Evolutionary conservation across 2,113 vertebrate genomes (phyloP).

Genomic region (Charina bottae): DNA sequence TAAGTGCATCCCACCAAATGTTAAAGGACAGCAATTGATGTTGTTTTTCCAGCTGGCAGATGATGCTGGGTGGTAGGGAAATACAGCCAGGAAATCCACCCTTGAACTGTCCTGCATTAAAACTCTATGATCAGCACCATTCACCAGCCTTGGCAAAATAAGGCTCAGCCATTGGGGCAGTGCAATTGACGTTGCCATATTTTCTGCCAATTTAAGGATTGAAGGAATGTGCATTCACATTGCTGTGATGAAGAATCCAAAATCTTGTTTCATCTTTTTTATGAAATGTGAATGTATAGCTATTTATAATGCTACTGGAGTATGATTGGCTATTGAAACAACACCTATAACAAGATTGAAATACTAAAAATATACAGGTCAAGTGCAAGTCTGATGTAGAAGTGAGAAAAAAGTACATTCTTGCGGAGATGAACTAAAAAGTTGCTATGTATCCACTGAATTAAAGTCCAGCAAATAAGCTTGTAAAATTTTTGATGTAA

Average conservation of each 20-base stretch:
- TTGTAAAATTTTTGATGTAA: background rate
- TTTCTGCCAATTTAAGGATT: background rate
- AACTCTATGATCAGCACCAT: background rate
- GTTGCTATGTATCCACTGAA: background rate
- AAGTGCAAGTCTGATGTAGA: background rate
- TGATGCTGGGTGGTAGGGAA: background rate
- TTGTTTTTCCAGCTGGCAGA: background rate
- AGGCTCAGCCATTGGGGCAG: background rate
- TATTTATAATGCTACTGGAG: background rate
- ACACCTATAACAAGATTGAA: background rate
- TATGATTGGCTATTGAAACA: background rate
- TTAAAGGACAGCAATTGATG: background rate
- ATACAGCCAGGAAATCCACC: background rate
- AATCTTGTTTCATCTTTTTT: background rate
- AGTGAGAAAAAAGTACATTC: background rate
- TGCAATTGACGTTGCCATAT: background rate
- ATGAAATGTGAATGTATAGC: background rate
- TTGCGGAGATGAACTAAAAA: background rate
- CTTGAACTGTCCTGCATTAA: background rate
- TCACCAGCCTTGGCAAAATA: background rate
- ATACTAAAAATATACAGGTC: background rate
- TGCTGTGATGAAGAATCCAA: background rate
- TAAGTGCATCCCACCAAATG: background rate
- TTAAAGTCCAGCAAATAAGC: background rate
- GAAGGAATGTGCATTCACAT: background rate